Evolutionary conservation across 2,888 invertebrate species (phyloP), one percentile per base, ranked within the genome.

Genomic region (Plagodis dolabraria): DNA sequence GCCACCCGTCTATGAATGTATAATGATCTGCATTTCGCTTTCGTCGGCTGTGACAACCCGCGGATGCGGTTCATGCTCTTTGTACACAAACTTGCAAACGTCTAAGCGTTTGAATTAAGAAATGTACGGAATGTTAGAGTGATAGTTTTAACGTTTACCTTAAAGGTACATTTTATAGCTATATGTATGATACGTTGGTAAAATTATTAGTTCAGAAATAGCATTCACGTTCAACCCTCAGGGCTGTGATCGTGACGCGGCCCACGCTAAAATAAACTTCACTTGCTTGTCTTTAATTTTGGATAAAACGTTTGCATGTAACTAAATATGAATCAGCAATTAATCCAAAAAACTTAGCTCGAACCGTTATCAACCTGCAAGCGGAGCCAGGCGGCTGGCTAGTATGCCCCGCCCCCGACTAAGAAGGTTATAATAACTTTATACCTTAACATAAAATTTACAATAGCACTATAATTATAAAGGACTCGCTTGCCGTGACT

Each of bases 1-100:
- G 75, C 66, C 88, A 86, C 72, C 84, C 89, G 82, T 72, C 85
- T 87, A 87, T 90, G 85, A 91, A 89, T 86, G 80, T 90, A 89
- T 91, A 91, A 91, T 89, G 91, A 89, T 87, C 77, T 71, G 78
- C 73, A 70, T 66, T 71, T 72, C 68, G 60, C 60, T 61, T 50
- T 33, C 54, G 12, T 34, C 52, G 42, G 47, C 54, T 38, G 55
- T 64, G 50, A 62, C 66, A 57, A 51, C 48, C 52, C 45, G 11
- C 44, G 44, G 38, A 36, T 11, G 43, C 12, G 12, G 49, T 49
- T 54, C 43, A 34, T 53, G 52, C 46, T 47, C 48, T 58, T 57
- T 53, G 55, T 62, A 33, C 38, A 44, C 43, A 46, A 56, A 59
- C 38, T 51, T 40, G 56, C 42, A 12, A n/a, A 34, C 9, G 8